Evolutionary conservation across 2,888 invertebrate species (phyloP), one percentile per base, ranked within the genome.

Genomic region (Azorinus chamasolen): DNA sequence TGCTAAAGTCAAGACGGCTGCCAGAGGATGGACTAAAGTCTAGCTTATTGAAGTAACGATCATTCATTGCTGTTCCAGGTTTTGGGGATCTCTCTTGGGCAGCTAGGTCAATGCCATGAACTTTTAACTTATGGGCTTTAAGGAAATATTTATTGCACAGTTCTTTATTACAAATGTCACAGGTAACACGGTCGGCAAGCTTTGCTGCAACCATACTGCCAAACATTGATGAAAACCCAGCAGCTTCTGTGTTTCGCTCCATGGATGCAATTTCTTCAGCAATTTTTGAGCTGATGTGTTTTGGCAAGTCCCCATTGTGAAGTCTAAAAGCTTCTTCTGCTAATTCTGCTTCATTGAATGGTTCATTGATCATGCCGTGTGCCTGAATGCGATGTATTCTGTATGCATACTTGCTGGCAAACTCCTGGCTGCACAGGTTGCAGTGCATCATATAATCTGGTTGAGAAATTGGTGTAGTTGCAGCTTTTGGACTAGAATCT

Each of bases 121-220:
- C 99, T 92, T 98, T 96, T 92, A 98, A 96, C 97, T 99, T 99
- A 94, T 99, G 99, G 1, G 99, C 99, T 93, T 99, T 98, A 96
- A 99, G 97, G 94, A 99, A 99, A 93, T 99, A 99, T 93, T 99
- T 99, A 94, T 99, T 99, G 94, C 99, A 99, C 87, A 99, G 94
- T 94, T 99, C 98, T 94, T 99, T 99, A 94, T 99, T 98, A 94
- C 99, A 99, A 82, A 99, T 98, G 93, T 98, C 98, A 93, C 99
- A 99, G 18, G 88, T 88, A 18, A 92, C 92, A 22, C 93, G 87
- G 71, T 93, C 93, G 24, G 92, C 92, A 50, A 93, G 84, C 81
- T 92, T 93, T 22, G 93, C 92, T 20, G 92, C 91, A n/a, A 91
- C 89, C 91, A 92, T 92, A 81, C 90, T 91, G 48, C 90, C 88